A percentile compares a stretch with the other conserved stretches of the same genome.
These are phyloP conservation scores for Jaculus jaculus DNA, from an alignment of 2,113 vertebrate species.

Conservation along the genomic window DNA sequence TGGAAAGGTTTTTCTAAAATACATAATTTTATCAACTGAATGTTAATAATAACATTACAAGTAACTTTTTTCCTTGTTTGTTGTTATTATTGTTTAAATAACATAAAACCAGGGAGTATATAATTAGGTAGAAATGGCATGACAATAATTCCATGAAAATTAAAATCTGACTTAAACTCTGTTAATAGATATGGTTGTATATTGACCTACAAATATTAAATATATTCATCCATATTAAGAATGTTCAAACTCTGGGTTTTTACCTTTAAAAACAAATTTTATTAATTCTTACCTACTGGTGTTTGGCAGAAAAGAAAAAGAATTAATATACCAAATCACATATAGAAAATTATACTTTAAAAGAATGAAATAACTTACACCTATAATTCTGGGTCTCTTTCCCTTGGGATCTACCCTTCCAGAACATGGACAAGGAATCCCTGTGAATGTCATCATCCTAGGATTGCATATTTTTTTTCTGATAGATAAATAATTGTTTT, in stretches of 20 bases:
- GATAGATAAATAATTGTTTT: too few species aligned
- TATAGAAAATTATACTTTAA: conserved; percentile 42
- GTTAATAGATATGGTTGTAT: not conserved
- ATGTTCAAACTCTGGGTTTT: not conserved
- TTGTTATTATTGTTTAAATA: not conserved
- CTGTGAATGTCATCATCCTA: too few species aligned
- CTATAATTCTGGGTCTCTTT: too few species aligned
- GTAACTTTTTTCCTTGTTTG: not conserved
- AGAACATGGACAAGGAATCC: too few species aligned
- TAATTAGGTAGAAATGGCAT: not conserved
- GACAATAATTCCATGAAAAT: not conserved
- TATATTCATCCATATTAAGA: not conserved
- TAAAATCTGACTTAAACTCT: not conserved
- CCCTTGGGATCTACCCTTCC: too few species aligned
- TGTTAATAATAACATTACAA: not conserved
- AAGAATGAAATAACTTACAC: not conserved
- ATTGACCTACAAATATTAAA: not conserved
- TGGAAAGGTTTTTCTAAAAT: not conserved
- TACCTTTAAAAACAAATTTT: not conserved
- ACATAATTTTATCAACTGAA: not conserved
- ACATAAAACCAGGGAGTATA: not conserved
- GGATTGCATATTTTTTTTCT: too few species aligned
- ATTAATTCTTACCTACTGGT: not conserved
- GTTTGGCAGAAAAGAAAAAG: not conserved
- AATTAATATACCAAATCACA: conserved; percentile 13